These are phyloP conservation scores for Maccullochella peelii DNA, from an alignment of 2,113 vertebrate genomes.

Conservation along the genomic window DNA sequence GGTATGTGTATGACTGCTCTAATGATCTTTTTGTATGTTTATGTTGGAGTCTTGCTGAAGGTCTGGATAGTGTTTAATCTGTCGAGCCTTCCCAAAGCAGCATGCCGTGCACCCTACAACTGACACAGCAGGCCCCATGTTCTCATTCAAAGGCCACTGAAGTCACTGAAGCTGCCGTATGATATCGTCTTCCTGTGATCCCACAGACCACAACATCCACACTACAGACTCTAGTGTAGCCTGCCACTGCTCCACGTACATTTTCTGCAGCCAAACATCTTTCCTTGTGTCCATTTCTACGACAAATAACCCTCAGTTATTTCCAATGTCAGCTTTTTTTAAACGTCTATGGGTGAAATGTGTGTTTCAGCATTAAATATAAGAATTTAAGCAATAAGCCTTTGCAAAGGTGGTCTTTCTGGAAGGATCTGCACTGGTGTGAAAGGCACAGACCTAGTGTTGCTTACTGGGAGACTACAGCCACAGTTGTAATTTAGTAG, in stretches of 20 bases:
- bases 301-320: neutral
- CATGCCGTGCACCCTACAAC: constrained; percentile 4
- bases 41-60: neutral
- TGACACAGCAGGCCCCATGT: constrained; percentile 4
- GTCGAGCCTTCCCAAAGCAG: neutral
- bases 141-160: constrained; percentile 34
- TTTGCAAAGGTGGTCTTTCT: neutral
- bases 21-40: constrained; percentile 27
- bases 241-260: neutral
- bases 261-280: neutral
- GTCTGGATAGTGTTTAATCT: constrained; percentile 27
- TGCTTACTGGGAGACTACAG: neutral
- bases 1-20: neutral
- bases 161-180: constrained; percentile 6
- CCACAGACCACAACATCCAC: neutral
- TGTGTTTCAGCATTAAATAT: neutral
- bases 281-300: too few species aligned
- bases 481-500: neutral
- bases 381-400: neutral
- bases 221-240: neutral
- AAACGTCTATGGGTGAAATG: neutral
- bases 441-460: neutral
- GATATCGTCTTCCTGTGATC: constrained; percentile 6
- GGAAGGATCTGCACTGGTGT: neutral
- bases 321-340: neutral